These are phyloP conservation scores for Nothobranchius kuhntae DNA, from an alignment of 2,113 vertebrate species.

Conservation along the genomic window DNA sequence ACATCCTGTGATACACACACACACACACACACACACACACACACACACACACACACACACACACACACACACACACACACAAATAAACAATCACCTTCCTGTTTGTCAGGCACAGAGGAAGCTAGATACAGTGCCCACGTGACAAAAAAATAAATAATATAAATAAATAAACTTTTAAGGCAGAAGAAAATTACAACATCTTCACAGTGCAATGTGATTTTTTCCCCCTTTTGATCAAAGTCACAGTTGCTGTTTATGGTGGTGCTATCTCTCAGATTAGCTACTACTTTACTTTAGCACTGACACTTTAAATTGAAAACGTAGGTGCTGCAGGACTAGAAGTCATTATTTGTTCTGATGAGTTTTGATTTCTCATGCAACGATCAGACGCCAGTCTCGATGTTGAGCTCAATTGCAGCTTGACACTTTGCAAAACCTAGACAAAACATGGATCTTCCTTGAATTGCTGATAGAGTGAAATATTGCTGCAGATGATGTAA, in stretches of 20 bases:
- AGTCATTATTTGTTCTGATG: background rate
- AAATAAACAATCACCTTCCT: conserved; percentile 36
- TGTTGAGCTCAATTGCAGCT: too few species aligned
- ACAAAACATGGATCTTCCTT: background rate
- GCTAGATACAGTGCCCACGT: conserved; percentile 29
- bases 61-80: too few species aligned
- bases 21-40: background rate
- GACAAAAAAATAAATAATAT: conserved; percentile 15
- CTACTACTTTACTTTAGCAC: background rate
- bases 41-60: too few species aligned
- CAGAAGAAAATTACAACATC: conserved; percentile 30
- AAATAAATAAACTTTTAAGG: conserved; percentile 33
- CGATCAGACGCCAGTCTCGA: background rate
- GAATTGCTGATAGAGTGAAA: background rate
- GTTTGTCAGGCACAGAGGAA: conserved; percentile 59
- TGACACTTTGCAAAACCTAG: background rate
- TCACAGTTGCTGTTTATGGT: conserved; percentile 9
- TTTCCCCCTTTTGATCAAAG: conserved; percentile 32
- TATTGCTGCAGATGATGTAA: background rate
- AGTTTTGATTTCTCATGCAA: background rate
- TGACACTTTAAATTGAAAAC: background rate
- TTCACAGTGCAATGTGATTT: background rate
- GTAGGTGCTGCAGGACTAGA: too few species aligned
- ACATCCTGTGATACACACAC: conserved; percentile 42
- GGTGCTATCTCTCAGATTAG: background rate